Base-by-base conservation (phyloP, 30 jellyfish, hydroid and myxozoan species). In the Chironex yamaguchii region DNA sequence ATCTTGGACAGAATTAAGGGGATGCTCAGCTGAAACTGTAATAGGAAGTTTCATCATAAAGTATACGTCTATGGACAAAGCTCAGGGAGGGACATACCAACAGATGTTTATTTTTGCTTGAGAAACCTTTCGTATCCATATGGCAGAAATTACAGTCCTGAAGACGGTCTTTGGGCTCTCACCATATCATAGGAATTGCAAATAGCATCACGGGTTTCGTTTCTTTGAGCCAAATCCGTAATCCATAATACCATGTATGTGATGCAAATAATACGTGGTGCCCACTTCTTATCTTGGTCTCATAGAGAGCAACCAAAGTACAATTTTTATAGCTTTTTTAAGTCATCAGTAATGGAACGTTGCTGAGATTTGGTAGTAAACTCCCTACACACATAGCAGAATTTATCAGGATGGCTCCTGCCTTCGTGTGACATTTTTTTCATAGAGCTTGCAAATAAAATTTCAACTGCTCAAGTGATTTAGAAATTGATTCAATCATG, bases 341-440 rank as follows among this genome's bases (percentile, higher is more conserved):
- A 26, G 35, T 63, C 25, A 13, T 63, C 52, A 26, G 76, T 63
- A 12, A 63, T 63, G 25, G 76, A 29, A 63, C 35, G 76, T 24
- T 63, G 76, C 76, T 63, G 76, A 63, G 76, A 63, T 1, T 63
- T 63, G 76, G 17, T 20, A 63, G 76, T 63, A 63, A 63, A 63
- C 4, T 13, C 31, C 52, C 52, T 49, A 63, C 76, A 63, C 49
- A 20, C 76, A 63, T 53, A 3, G 53, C 76, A 63, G 76, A 63
- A 63, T 63, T 63, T 63, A 63, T 63, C 76, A 63, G 53, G 76
- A 63, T 63, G 76, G 76, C 31, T 63, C 76, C 25, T 63, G 76
- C 76, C 28, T 63, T 63, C 76, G 9, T 49, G 25, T 42, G 76
- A 49, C 76, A 63, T n/a, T 63, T 63, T 63, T n/a, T 9, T 12